A percentile compares a stretch with the other conserved stretches of the same genome.
Conservation (phyloP, 2,113 vertebrate genomes). For the Callionymus lyra region DNA sequence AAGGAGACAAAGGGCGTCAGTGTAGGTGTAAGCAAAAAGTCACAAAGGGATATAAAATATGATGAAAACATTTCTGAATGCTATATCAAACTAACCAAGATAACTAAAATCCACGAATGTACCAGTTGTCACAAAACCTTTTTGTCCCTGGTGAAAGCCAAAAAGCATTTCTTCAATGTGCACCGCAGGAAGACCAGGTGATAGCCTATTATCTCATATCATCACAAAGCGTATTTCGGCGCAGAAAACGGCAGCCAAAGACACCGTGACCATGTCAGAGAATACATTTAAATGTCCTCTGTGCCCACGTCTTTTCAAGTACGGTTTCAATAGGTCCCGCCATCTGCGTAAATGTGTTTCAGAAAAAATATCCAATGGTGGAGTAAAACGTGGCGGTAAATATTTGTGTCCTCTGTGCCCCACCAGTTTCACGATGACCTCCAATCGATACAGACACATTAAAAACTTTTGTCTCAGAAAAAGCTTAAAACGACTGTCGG, state of each 20-base stretch:
- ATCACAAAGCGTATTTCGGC: too few species aligned
- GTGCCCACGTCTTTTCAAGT: slow-evolving; percentile 60
- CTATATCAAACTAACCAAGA: slow-evolving; percentile 60
- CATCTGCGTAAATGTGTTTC: slow-evolving; percentile 64
- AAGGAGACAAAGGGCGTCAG: too few species aligned
- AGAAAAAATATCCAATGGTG: slow-evolving; percentile 18
- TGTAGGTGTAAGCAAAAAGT: too few species aligned
- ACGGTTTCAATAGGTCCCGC: slow-evolving; percentile 54
- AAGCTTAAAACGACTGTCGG: slow-evolving; percentile 27
- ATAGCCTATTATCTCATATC: slow-evolving; percentile 1
- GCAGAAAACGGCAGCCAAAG: slow-evolving; percentile 11
- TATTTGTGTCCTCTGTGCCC: slow-evolving; percentile 62
- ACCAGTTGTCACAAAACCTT: slow-evolving; percentile 43
- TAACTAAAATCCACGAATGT: slow-evolving; percentile 33
- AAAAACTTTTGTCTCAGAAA: slow-evolving; percentile 43
- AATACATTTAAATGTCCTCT: slow-evolving; percentile 56
- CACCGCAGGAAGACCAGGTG: slow-evolving; percentile 23
- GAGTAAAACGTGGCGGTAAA: slow-evolving; percentile 34
- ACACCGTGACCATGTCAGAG: neutral
- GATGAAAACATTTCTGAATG: slow-evolving; percentile 34
- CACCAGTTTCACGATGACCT: slow-evolving; percentile 32
- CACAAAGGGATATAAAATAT: slow-evolving; percentile 1
- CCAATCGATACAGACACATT: slow-evolving; percentile 58
- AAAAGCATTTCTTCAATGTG: slow-evolving; percentile 28
- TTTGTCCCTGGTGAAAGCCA: slow-evolving; percentile 9